Base-by-base conservation (phyloP, 2,888 invertebrate genomes). In the Axea sp. region DNA sequence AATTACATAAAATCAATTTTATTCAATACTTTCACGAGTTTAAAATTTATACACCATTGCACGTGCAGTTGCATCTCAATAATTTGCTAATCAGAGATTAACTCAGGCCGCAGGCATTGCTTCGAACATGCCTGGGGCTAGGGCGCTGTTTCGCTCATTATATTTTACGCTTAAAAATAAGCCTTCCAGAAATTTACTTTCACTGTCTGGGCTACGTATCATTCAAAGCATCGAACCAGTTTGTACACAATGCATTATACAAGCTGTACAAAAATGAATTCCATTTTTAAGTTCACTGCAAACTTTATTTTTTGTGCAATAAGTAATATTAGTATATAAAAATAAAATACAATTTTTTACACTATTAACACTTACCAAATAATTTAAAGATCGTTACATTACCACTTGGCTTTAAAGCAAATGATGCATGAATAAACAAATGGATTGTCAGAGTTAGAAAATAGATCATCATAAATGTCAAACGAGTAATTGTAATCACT, bases 381-480 rank as follows among this genome's bases (percentile, higher is more conserved):
- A n/a, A n/a, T n/a, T n/a, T n/a, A n/a, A n/a, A n/a, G n/a, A n/a
- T n/a, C n/a, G n/a, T n/a, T n/a, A n/a, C n/a, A n/a, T n/a, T n/a
- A n/a, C n/a, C n/a, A n/a, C n/a, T n/a, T n/a, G n/a, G n/a, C n/a
- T n/a, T n/a, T n/a, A n/a, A n/a, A n/a, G n/a, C n/a, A n/a, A n/a
- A n/a, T n/a, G n/a, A n/a, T n/a, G n/a, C n/a, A 45, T 31, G 47
- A 14, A 12, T 26, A 11, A 43, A 43, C 7, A n/a, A 47, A 45
- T 9, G 37, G 11, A 41, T 28, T 19, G 24, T 59, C 2, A 33
- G 31, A 53, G 33, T 30, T 35, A 24, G 39, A 51, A 49, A 41
- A 62, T 24, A 41, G 51, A 24, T 51, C 24, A 30, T 53, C 51
- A n/a, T 65, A 64, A 64, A 64, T 35, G 43, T 64, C 64, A 64